A percentile compares a stretch with the other conserved stretches of the same genome.
phyloP scores from a whole-genome alignment of 2,797 vertebrate species.

The Gobio occitaniae region DNA sequence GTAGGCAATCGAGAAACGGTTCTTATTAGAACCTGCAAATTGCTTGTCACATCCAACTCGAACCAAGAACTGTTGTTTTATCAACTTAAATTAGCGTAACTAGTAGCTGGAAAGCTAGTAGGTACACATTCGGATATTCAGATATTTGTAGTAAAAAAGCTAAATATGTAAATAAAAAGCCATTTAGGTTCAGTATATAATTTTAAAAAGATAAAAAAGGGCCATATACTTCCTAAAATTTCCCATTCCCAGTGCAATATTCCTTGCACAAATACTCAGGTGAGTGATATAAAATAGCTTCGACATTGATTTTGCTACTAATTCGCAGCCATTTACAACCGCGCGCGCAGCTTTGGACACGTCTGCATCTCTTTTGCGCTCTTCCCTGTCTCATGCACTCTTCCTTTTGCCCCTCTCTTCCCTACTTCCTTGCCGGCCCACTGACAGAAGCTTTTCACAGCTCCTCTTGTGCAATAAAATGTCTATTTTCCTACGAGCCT shows the following conservation, averaged over 20 bases:
- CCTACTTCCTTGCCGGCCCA: conserved; percentile 42
- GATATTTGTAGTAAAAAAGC: neutral
- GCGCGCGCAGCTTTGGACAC: conserved; percentile 44
- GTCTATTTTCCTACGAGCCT: conserved; percentile 68
- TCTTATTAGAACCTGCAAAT: neutral
- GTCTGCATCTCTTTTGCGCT: conserved; percentile 31
- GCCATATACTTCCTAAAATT: neutral
- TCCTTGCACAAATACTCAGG: neutral
- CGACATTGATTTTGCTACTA: neutral
- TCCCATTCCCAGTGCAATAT: neutral
- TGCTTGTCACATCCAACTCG: neutral
- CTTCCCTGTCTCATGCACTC: conserved; percentile 18
- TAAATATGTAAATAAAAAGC: neutral
- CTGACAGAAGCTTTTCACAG: conserved; percentile 59
- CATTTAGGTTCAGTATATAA: neutral
- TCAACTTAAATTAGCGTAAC: neutral
- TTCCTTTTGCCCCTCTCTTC: conserved; percentile 8
- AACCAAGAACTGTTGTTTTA: conserved; percentile 19
- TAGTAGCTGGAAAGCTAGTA: neutral
- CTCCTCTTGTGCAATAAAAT: conserved; percentile 68
- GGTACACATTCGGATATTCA: neutral
- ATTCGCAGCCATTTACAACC: neutral
- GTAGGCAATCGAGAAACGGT: conserved; percentile 15
- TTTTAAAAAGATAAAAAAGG: neutral
- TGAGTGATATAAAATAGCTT: conserved; percentile 12